These are phyloP conservation scores for Stigmatopora nigra DNA, from an alignment of 2,113 vertebrate genomes.

Conservation along the genomic window DNA sequence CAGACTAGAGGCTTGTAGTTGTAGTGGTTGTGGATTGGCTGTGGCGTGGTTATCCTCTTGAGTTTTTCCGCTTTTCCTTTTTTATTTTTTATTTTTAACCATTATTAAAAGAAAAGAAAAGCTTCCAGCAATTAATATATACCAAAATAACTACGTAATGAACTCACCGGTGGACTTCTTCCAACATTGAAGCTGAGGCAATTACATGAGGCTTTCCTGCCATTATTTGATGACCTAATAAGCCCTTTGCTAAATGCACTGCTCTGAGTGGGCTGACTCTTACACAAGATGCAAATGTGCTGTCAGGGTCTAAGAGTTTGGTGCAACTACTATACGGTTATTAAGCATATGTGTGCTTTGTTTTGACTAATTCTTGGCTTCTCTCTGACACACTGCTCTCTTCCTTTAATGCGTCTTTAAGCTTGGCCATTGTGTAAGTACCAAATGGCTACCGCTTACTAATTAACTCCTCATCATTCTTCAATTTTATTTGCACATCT, in stretches of 20 bases:
- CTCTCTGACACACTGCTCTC: constrained; percentile 72
- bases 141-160: constrained; percentile 38
- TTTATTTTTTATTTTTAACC: constrained; percentile 8
- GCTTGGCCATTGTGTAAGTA: constrained; percentile 99
- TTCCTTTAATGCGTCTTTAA: constrained; percentile 79
- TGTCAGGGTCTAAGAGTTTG: constrained; percentile 15
- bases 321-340: constrained; percentile 18
- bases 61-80: constrained; percentile 22
- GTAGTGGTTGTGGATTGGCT: not conserved
- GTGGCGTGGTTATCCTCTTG: constrained; percentile 16
- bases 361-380: constrained; percentile 56
- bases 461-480: constrained; percentile 33
- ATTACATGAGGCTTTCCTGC: constrained; percentile 16
- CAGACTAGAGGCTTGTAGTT: constrained; percentile 9
- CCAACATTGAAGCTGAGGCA: constrained; percentile 18
- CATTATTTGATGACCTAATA: constrained; percentile 33
- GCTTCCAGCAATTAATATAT: constrained; percentile 20
- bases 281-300: constrained; percentile 16
- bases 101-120: not conserved
- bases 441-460: constrained; percentile 25
- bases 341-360: constrained; percentile 55
- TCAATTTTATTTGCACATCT: constrained; percentile 31
- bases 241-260: constrained; percentile 27
- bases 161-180: constrained; percentile 41
- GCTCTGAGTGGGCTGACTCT: constrained; percentile 11